These are phyloP conservation scores for Callionymus lyra DNA, from an alignment of 2,113 vertebrate species.

Conservation along the genomic window DNA sequence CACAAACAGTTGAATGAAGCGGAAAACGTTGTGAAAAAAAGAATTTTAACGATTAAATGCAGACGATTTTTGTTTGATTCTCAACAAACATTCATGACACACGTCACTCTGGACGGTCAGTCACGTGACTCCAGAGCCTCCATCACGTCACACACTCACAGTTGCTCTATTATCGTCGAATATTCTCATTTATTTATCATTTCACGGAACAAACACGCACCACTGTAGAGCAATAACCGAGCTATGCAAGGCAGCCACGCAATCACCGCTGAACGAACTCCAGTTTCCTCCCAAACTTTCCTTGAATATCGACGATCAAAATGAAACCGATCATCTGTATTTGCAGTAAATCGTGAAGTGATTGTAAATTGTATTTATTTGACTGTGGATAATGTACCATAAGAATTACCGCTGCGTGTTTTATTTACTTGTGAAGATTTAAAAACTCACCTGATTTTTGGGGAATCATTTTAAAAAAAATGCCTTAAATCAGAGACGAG, in stretches of 20 bases:
- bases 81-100: not conserved
- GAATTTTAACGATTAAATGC: no score
- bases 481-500: slow-evolving; percentile 47
- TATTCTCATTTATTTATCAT: no score
- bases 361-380: slow-evolving; percentile 56
- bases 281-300: slow-evolving; percentile 14
- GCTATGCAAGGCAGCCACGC: slow-evolving; percentile 62
- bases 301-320: slow-evolving; percentile 5
- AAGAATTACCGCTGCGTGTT: slow-evolving; percentile 36
- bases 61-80: not conserved
- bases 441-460: slow-evolving; percentile 1
- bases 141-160: no score
- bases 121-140: no score
- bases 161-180: no score
- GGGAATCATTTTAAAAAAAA: slow-evolving; percentile 20
- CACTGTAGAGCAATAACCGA: slow-evolving; percentile 55
- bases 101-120: no score
- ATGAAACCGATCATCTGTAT: slow-evolving; percentile 26
- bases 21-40: no score
- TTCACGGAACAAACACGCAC: not conserved
- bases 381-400: slow-evolving; percentile 51
- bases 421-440: not conserved
- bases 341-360: slow-evolving; percentile 45
- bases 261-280: slow-evolving; percentile 32
- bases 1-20: no score